Evolutionary conservation across 2,888 invertebrate genomes (phyloP), one percentile per base, ranked within the genome.

Genomic region (Eucriotettix oculatus): DNA sequence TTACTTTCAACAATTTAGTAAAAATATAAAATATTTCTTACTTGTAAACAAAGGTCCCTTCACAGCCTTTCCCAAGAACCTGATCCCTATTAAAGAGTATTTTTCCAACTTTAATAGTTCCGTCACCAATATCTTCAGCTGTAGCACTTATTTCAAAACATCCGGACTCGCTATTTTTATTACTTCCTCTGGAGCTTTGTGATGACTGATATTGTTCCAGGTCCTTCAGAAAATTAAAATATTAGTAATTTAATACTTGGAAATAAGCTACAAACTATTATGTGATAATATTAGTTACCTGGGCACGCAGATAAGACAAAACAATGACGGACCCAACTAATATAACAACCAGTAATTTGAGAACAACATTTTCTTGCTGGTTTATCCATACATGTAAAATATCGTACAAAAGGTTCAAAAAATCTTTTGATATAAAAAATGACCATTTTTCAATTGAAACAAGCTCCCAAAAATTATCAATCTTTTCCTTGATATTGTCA

Each of bases 11-110:
- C 29, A 29, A 29, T 5, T 29, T 29, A 29, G 29, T 29, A 29
- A 29, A n/a, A n/a, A n/a, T n/a, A n/a, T n/a, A n/a, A n/a, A 29
- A 2, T 48, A 14, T 44, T 58, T 67, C 68, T 73, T 72, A 90
- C 87, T 82, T 89, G 73, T 91, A 98, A 42, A 99, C 98, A 75
- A 96, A 93, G 0, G 99, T 99, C 48, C 99, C 99, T 70, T 98
- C 95, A 71, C 98, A 97, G 0, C 99, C 99, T 73, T 94, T 94
- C 1, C 98, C 99, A 10, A 99, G 75, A 40, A 96, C 83, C 65
- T 88, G 82, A 58, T 83, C 82, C 0, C 92, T 87, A 69, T 90
- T 81, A 72, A 96, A 97, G 16, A 81, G 81, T 60, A 99, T 94
- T 73, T 90, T 92, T 1, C 97, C 98, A 48, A 97, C 84, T 64